Evolutionary conservation across 2,113 vertebrate species (phyloP).

Genomic region (Trachemys scripta): DNA sequence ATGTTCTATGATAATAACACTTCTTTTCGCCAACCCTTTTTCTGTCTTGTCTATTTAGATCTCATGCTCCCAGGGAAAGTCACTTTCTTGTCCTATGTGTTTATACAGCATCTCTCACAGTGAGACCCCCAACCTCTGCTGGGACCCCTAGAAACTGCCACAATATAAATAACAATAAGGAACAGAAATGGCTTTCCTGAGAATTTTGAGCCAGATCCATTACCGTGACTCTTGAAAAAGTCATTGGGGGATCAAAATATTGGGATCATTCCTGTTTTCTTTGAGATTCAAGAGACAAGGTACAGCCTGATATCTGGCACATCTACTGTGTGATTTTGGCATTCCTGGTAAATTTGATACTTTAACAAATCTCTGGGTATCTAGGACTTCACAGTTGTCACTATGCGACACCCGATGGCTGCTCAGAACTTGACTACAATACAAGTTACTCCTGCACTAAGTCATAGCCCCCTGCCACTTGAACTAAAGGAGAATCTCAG

Average conservation of each 20-base stretch:
- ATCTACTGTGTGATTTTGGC: not conserved
- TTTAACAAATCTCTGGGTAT: not conserved
- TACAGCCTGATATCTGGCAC: not conserved
- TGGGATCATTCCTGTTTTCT: not conserved
- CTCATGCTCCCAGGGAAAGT: not conserved
- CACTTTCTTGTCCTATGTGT: not conserved
- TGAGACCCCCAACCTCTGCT: not conserved
- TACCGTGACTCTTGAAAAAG: constrained; percentile 7
- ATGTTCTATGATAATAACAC: not conserved
- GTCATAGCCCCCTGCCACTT: not conserved
- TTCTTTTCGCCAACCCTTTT: constrained; percentile 7
- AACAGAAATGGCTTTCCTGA: not conserved
- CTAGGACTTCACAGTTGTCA: not conserved
- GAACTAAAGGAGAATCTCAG: not conserved
- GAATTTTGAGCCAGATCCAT: not conserved
- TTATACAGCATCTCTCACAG: not conserved
- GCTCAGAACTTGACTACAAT: not conserved
- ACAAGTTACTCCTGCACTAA: not conserved
- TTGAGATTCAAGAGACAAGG: not conserved
- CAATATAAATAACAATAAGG: not conserved
- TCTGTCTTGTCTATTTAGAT: not conserved
- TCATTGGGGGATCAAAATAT: not conserved
- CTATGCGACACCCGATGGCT: not conserved
- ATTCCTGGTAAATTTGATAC: not conserved
- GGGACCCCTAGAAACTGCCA: not conserved